Evolutionary conservation across 2,797 vertebrate species (phyloP).

Genomic region (Micrastur ruficollis): DNA sequence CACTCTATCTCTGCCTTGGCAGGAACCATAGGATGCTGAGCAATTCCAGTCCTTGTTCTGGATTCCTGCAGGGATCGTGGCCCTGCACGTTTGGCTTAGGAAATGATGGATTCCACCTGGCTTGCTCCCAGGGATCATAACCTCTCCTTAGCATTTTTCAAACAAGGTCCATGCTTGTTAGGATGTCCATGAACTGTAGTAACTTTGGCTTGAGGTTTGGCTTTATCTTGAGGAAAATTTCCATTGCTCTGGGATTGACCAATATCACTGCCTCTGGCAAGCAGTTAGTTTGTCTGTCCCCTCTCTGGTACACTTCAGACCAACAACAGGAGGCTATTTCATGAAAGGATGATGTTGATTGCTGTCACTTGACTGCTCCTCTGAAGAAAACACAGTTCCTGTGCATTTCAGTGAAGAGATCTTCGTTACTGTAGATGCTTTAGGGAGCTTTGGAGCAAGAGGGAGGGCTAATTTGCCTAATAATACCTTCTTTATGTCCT

Average conservation of each 20-base stretch:
- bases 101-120: conserved; percentile 4
- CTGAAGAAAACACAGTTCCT: neutral
- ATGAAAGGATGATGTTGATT: neutral
- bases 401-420: neutral
- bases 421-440: neutral
- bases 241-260: neutral
- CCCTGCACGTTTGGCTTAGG: neutral
- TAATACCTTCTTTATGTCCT: neutral
- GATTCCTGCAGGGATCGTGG: neutral
- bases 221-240: conserved; percentile 46
- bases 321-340: neutral
- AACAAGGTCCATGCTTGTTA: neutral
- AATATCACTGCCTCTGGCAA: neutral
- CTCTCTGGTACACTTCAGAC: neutral
- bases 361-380: neutral
- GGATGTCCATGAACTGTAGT: neutral
- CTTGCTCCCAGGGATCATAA: neutral
- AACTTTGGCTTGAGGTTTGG: conserved; percentile 39
- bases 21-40: neutral
- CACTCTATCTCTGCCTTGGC: conserved; percentile 14
- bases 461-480: neutral
- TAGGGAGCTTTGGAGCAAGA: neutral
- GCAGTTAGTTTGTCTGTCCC: neutral
- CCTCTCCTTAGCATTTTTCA: neutral
- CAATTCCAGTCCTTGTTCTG: neutral